phyloP scores from a whole-genome alignment of 2,113 vertebrate species.

The Gobiocypris rarus region DNA sequence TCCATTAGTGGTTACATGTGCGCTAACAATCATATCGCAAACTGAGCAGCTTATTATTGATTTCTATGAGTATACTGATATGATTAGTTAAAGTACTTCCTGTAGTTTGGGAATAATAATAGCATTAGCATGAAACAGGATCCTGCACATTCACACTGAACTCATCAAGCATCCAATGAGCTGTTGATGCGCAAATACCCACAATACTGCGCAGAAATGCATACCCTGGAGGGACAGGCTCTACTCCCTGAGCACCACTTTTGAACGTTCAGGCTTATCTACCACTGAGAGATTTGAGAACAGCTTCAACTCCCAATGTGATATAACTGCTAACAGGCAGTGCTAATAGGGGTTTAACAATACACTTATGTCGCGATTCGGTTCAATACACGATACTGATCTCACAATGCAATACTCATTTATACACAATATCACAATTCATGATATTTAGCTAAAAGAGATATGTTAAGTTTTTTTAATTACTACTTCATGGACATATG shows the following conservation, averaged over 20 bases:
- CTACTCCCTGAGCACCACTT: background rate
- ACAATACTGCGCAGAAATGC: background rate
- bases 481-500: no score
- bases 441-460: no score
- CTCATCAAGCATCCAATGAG: background rate
- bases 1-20: background rate
- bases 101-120: background rate
- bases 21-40: background rate
- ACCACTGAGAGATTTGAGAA: background rate
- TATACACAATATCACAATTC: no score
- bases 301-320: background rate
- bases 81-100: background rate
- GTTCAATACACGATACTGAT: no score
- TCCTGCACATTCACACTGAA: background rate
- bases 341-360: background rate
- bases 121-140: background rate
- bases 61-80: background rate
- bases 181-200: background rate
- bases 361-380: no score
- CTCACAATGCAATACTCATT: no score
- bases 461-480: no score
- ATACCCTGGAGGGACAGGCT: background rate
- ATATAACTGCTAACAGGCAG: background rate
- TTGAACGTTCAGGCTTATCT: background rate
- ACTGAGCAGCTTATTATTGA: background rate